Evolutionary conservation across 2,888 invertebrate species (phyloP), one percentile per base, ranked within the genome.

Genomic region (Hypercompe scribonia): DNA sequence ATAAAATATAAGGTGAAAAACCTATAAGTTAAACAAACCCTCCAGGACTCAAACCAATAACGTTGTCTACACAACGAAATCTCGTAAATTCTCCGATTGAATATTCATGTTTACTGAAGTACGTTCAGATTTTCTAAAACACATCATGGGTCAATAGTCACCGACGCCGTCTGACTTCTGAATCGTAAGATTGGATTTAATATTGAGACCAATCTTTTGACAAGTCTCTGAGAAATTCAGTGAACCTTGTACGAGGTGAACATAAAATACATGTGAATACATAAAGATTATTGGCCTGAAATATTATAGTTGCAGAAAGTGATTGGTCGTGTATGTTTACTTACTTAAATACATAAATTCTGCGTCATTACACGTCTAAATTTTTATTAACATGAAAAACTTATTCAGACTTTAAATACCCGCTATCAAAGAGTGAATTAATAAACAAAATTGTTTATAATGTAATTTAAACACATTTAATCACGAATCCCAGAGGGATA

Each of bases 131-230:
- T 75, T 74, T 75, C 65, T 77, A 76, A 79, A 83, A 84, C 85
- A 83, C 69, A 67, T 67, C 36, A 70, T 80, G 78, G 83, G 78
- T 78, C 85, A 84, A 63, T 81, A 81, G 77, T 70, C 78, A 77
- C 68, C 67, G 67, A 71, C 78, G 73, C 78, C 76, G 76, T 34
- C 73, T 76, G 77, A 80, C 76, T 80, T 73, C 71, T 84, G 84
- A 84, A 81, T 81, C 81, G 81, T 81, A 80, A 78, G 85, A 84
- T 84, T 84, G 80, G 81, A 81, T 77, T 61, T 68, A 75, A 83
- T 78, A 83, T 83, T 75, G 81, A 65, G 75, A 76, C 72, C 81
- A 83, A 82, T 79, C 83, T 83, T 80, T 81, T 80, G 83, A 81
- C 81, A 83, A 81, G 77, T 80, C 81, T 72, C 74, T 73, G 74